Percentiles rank a stretch among this genome's conserved stretches.
These are phyloP conservation scores for Theocolax elegans DNA, from an alignment of 1,140 invertebrate species.

Conservation along the genomic window DNA sequence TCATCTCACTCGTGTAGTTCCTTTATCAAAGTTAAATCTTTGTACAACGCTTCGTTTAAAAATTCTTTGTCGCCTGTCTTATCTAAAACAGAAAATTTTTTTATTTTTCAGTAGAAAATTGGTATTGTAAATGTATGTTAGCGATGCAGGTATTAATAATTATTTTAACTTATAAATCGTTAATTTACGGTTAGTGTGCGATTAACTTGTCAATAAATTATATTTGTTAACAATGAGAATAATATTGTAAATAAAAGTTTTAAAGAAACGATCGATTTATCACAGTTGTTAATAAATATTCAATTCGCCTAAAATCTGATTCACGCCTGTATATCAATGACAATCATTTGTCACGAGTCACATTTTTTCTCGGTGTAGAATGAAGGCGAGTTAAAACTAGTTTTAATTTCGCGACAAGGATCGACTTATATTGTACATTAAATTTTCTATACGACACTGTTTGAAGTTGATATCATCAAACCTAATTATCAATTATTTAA, in stretches of 20 bases:
- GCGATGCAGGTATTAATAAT: neutral
- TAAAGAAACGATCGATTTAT: neutral
- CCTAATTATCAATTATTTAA: neutral
- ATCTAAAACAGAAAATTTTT: slow-evolving; percentile 10
- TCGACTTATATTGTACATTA: neutral
- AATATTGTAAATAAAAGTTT: neutral
- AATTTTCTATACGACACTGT: neutral
- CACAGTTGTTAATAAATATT: neutral
- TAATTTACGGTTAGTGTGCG: neutral
- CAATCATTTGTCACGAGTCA: neutral
- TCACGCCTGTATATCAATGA: neutral
- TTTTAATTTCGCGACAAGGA: neutral
- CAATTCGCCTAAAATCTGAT: too few relatives aligned
- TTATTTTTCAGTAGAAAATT: too few relatives aligned
- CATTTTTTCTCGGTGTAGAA: neutral
- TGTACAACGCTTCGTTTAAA: neutral
- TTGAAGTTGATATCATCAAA: neutral
- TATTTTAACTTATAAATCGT: neutral
- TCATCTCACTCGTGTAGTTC: neutral
- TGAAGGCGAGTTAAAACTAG: slow-evolving; percentile 9
- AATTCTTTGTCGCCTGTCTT: neutral
- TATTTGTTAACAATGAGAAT: neutral
- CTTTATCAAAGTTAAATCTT: too few relatives aligned
- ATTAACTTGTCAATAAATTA: neutral
- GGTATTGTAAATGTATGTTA: too few relatives aligned